These are phyloP conservation scores for Metridium senile DNA, from an alignment of 92 coral and sea anemone species.

Conservation along the genomic window DNA sequence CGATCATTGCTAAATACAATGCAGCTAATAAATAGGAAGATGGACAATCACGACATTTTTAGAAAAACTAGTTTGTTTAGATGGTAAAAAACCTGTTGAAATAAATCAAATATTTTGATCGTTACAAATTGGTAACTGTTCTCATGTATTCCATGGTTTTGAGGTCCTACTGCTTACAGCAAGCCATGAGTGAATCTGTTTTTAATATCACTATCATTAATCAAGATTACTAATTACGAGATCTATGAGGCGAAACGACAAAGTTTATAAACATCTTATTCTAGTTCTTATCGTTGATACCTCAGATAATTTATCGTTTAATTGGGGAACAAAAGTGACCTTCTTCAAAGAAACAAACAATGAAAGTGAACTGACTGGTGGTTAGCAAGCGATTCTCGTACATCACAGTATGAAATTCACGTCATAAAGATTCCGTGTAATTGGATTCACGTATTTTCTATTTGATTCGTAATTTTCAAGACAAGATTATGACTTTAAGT, in stretches of 20 bases:
- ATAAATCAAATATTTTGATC: conserved; percentile 3
- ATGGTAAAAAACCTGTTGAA: not conserved
- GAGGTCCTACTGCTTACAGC: conserved; percentile 2
- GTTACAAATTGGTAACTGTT: not conserved
- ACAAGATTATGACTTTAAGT: not conserved
- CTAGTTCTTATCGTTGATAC: not conserved
- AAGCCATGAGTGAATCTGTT: not conserved
- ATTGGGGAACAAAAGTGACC: conserved; percentile 14
- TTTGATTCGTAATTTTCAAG: not conserved
- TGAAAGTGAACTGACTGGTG: conserved; percentile 1
- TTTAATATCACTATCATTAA: conserved; percentile 7
- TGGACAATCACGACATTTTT: not conserved
- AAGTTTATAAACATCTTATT: conserved; percentile 12
- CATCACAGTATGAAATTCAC: conserved; percentile 1
- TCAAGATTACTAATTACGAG: not conserved
- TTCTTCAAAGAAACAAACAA: conserved; percentile 9
- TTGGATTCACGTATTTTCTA: not conserved
- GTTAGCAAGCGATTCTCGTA: not conserved
- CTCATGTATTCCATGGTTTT: not conserved
- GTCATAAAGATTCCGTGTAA: not conserved
- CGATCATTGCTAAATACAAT: not conserved
- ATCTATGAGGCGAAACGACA: conserved; percentile 29
- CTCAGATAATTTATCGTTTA: not conserved
- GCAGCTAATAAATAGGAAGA: not conserved
- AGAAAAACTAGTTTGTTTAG: not conserved